Base-by-base conservation (phyloP, 2,797 vertebrate species). In the Glyptemys insculpta region DNA sequence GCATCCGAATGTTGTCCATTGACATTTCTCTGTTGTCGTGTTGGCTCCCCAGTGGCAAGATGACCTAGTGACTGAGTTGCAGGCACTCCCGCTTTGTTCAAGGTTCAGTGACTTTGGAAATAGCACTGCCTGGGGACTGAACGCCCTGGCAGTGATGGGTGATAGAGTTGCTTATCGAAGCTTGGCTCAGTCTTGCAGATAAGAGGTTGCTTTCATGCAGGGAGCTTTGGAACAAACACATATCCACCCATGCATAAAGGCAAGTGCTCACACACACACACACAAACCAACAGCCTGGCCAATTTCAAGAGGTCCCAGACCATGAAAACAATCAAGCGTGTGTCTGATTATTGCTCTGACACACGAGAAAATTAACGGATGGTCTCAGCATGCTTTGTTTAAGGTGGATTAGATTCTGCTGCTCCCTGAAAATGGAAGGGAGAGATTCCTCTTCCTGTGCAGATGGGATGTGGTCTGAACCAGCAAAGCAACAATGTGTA, bases 291-390 rank as follows among this genome's bases (percentile, higher is more conserved):
- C 34, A 59, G 49, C 76, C 47, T 1, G 9, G 65, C 10, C 5
- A 5, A 10, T 11, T 37, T 15, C 23, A 2, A 37, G 83, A 62
- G 82, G 52, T 9, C 79, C 41, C 37, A 10, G 57, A 62, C 23
- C 34, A 50, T 21, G 16, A 53, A 37, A 86, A 6, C 81, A 8
- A 21, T 41, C 50, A n/a, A 27, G 12, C 3, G 12, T 11, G 5
- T 0, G 2, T 4, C 59, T 5, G n/a, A 2, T 34, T 37, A 34
- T 4, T 78, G 54, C 54, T 76, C 78, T 86, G 72, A 19, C 27
- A 0, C 1, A 1, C 0, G 12, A 25, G 34, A 50, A 86, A 76
- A 37, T 1, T 6, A 14, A 14, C 0, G 5, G 5, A 29, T 1
- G 44, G 41, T 12, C 74, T 79, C 59, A 27, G 31, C 41, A 1